Evolutionary conservation across 2,888 invertebrate species (phyloP).

Genomic region (Spicauda simplicius): DNA sequence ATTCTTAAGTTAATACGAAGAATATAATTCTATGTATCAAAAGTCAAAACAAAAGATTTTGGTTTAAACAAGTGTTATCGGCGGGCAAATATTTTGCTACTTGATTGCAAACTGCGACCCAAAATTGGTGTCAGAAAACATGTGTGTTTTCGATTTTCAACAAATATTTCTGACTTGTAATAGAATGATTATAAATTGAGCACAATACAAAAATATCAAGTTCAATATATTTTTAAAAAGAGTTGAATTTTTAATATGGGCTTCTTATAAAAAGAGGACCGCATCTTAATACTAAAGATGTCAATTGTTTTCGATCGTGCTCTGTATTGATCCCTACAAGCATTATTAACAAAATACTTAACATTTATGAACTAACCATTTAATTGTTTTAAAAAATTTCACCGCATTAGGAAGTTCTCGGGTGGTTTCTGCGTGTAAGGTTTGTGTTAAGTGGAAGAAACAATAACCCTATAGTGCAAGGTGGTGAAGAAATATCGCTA

Average conservation of each 20-base stretch:
- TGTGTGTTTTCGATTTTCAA: not conserved
- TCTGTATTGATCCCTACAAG: constrained; percentile 62
- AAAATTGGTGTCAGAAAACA: not conserved
- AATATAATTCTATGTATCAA: constrained; percentile 18
- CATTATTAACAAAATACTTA: constrained; percentile 47
- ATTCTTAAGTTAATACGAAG: constrained; percentile 40
- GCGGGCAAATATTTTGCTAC: not conserved
- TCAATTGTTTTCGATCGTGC: constrained; percentile 60
- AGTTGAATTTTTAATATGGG: not conserved
- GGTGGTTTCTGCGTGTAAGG: no score
- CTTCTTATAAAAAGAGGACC: constrained; percentile 52
- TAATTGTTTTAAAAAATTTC: no score
- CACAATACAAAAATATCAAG: no score
- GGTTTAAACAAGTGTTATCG: no score
- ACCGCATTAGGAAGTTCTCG: no score
- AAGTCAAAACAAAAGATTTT: not conserved
- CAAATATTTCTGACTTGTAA: no score
- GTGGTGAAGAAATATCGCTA: no score
- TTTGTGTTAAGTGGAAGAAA: no score
- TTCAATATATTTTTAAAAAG: no score
- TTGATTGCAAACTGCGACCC: not conserved
- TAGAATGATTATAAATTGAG: no score
- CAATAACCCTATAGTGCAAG: no score
- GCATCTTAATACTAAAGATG: constrained; percentile 46
- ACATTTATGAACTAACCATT: not conserved